Evolutionary conservation across 1,140 invertebrate species (phyloP).

Genomic region (Chironomus tepperi): DNA sequence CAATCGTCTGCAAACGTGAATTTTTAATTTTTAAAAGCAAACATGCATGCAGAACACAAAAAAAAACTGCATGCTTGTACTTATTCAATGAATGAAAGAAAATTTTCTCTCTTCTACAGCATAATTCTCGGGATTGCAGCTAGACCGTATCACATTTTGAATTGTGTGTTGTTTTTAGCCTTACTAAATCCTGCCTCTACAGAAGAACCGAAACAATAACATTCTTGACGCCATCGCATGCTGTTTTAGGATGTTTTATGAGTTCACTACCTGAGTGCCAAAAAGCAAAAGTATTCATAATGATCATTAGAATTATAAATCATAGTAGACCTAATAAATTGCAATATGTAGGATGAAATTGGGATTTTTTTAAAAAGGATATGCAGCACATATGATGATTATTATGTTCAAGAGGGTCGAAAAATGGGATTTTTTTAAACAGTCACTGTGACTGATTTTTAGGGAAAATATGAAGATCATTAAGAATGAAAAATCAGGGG

Average conservation of each 20-base stretch:
- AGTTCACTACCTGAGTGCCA: not conserved
- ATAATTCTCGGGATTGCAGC: conserved; percentile 5
- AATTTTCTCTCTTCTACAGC: not conserved
- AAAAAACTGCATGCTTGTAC: not conserved
- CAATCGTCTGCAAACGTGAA: not conserved
- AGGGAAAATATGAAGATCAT: no score
- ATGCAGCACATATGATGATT: not conserved
- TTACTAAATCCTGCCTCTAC: no score
- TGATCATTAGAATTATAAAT: not conserved
- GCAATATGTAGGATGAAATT: no score
- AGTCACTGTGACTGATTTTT: no score
- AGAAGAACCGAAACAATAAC: not conserved
- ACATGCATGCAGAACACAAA: conserved; percentile 7
- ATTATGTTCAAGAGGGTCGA: not conserved
- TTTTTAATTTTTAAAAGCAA: not conserved
- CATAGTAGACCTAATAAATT: no score
- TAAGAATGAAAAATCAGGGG: no score
- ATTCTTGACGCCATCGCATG: not conserved
- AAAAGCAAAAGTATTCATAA: not conserved
- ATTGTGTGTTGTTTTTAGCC: no score
- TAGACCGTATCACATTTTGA: not conserved
- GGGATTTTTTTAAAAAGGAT: no score
- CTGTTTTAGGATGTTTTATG: not conserved
- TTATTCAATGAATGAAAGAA: not conserved
- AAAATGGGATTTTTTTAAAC: no score